Conservation (phyloP, 2,888 invertebrate genomes). For the Scaptomyza caliginosa region DNA sequence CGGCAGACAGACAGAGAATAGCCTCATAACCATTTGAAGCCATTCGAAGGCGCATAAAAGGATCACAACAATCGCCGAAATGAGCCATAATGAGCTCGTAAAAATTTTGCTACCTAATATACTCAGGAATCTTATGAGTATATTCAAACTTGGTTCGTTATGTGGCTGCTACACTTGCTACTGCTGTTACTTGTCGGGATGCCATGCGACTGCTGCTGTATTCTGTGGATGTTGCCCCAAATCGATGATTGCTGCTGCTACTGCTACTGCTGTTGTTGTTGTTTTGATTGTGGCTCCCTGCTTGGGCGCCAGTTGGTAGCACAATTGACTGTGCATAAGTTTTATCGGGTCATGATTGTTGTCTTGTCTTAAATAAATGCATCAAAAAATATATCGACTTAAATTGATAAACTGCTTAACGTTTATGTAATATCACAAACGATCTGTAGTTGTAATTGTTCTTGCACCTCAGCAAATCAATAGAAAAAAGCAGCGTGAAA, state of each 20-base stretch:
- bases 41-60: conserved; percentile 84
- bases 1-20: conserved; percentile 73
- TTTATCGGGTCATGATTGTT: conserved; percentile 40
- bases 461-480: conserved; percentile 3
- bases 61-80: conserved; percentile 85
- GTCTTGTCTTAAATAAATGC: conserved; percentile 43
- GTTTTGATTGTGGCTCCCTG: not conserved
- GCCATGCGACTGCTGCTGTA: conserved; percentile 34
- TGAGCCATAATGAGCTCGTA: conserved; percentile 85
- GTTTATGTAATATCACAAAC: too few species aligned
- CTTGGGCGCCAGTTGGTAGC: conserved; percentile 40
- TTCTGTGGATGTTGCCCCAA: conserved; percentile 33
- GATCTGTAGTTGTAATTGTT: too few species aligned
- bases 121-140: conserved; percentile 83
- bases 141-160: conserved; percentile 79
- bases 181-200: conserved; percentile 24
- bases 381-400: conserved; percentile 21
- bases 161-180: conserved; percentile 45
- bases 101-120: conserved; percentile 85
- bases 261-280: not conserved
- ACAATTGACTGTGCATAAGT: conserved; percentile 21
- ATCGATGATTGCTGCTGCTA: conserved; percentile 32
- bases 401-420: conserved; percentile 11
- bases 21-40: conserved; percentile 83
- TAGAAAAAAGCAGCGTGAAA: conserved; percentile 3